Conservation (phyloP, 2,888 invertebrate species). For the Drosophila helvetica region DNA sequence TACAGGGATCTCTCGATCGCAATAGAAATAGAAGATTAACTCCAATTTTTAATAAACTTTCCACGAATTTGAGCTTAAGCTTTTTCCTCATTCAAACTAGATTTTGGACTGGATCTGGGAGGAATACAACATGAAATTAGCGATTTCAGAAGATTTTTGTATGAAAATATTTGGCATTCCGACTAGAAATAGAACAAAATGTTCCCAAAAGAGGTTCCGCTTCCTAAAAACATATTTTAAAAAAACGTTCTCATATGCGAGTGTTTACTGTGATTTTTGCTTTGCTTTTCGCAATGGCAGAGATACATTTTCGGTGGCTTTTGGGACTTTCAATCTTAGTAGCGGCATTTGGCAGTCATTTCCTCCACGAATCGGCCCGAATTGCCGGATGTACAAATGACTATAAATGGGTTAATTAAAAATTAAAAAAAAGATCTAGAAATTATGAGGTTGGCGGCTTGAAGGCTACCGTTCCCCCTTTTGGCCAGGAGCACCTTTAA, state of each 20-base stretch:
- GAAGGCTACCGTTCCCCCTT: too few relatives aligned
- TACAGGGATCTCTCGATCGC: conserved; percentile 15
- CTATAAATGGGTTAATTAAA: conserved; percentile 75
- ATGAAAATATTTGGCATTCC: background rate
- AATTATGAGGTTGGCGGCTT: conserved; percentile 17
- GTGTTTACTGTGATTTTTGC: conserved; percentile 12
- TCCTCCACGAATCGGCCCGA: conserved; percentile 50
- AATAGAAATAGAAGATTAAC: too few relatives aligned
- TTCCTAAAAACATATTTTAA: too few relatives aligned
- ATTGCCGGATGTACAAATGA: conserved; percentile 69
- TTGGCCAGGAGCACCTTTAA: too few relatives aligned
- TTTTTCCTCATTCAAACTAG: too few relatives aligned
- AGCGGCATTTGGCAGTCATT: conserved; percentile 50
- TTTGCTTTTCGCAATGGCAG: conserved; percentile 23
- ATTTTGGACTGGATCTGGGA: too few relatives aligned
- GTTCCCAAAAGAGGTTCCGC: too few relatives aligned
- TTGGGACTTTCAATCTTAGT: conserved; percentile 35
- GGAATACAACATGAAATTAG: too few relatives aligned
- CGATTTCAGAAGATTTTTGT: background rate
- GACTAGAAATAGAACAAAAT: too few relatives aligned
- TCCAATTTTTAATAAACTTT: too few relatives aligned
- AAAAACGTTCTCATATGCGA: too few relatives aligned
- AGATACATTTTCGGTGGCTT: conserved; percentile 17
- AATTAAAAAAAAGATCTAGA: conserved; percentile 25
- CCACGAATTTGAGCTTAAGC: too few relatives aligned